Base-by-base conservation (phyloP, 2,113 vertebrate species). In the Melanerpes aurifrons region DNA sequence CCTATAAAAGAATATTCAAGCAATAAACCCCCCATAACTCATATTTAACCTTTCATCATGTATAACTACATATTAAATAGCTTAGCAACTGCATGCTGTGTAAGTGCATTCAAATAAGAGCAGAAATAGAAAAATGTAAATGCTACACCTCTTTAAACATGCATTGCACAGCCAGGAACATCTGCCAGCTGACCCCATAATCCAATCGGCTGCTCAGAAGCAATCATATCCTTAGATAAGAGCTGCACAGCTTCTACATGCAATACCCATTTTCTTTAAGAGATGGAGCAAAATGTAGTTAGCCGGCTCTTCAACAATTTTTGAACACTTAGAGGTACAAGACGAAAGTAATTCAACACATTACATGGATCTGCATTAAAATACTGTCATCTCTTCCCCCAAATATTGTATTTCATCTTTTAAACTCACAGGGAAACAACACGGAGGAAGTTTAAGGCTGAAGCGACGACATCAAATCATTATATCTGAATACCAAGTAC, bases 1-100 rank as follows among this genome's bases (percentile, higher is more conserved):
- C 58, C 94, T 83, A 84, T 93, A 96, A 96, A 96, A 73, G 88
- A 89, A 97, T 95, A 95, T 94, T 31, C 88, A 96, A 94, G 83
- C 83, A 93, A 92, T 90, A 87, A 87, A 75, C 73, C 64, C 40
- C 88, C 93, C 94, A 94, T 85, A 90, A 77, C 80, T 94, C 81
- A 91, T 95, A 96, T 96, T 97, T 97, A 96, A 96, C 94, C 86
- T 96, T 96, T 92, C 93, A 90, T 95, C 94, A 96, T 81, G 83
- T 91, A 97, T 69, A 95, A 95, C 85, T 96, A 94, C 86, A 91
- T 92, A 95, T 92, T 90, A 93, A 95, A 96, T 67, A 95, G 87
- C 75, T 94, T 43, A 82, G 81, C 53, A 95, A 90, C 93, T 82
- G 84, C 86, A 95, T 22, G 72, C 54, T 96, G 82, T 81, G 82